phyloP scores from a whole-genome alignment of 2,888 invertebrate genomes.

The Machimus rusticus region DNA sequence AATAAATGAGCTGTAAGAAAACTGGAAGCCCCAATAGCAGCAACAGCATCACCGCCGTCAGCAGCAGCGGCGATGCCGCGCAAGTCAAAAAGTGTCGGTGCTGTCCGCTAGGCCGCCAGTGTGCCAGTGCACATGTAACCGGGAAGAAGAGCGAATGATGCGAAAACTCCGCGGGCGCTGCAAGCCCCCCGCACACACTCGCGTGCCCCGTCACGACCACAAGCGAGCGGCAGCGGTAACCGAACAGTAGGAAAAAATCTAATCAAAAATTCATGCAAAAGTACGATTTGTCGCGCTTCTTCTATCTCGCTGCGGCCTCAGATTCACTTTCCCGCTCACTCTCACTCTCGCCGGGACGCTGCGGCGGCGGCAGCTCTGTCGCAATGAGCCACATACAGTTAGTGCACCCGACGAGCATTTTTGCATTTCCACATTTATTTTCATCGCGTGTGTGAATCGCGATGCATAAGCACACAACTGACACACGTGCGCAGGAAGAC shows the following conservation, averaged over 20 bases:
- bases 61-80: neutral
- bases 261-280: conserved; percentile 8
- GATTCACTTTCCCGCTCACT: neutral
- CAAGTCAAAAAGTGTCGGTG: conserved; percentile 26
- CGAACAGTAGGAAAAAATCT: neutral
- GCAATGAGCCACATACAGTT: conserved; percentile 25
- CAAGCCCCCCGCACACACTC: neutral
- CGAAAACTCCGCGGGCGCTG: neutral
- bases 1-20: neutral
- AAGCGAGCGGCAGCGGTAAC: neutral
- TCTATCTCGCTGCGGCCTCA: neutral
- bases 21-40: neutral
- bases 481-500: neutral
- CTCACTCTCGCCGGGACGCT: neutral
- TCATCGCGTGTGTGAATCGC: neutral
- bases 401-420: conserved; percentile 11
- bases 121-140: conserved; percentile 16
- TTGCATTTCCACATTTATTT: conserved; percentile 6
- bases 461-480: neutral
- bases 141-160: neutral
- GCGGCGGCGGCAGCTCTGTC: neutral
- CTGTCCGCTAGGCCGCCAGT: neutral
- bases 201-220: neutral
- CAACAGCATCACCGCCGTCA: neutral
- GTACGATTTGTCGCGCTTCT: neutral